phyloP scores from a whole-genome alignment of 2,113 vertebrate genomes.

The Zonotrichia leucophrys region DNA sequence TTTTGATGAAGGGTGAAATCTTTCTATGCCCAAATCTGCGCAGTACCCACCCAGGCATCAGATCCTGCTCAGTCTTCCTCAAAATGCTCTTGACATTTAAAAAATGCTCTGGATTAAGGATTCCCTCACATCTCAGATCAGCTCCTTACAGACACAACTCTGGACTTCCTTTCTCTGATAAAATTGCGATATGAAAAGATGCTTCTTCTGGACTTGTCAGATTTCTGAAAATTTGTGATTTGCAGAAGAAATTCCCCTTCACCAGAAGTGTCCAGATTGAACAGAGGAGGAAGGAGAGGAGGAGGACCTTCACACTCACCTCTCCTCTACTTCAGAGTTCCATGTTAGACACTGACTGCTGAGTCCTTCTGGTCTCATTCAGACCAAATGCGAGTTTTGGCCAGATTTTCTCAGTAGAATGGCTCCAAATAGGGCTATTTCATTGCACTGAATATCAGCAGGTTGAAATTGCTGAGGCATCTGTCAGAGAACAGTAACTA shows the following conservation, averaged over 20 bases:
- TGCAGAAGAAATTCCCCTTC: neutral
- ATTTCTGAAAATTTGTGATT: neutral
- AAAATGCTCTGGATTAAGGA: neutral
- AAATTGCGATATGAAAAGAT: neutral
- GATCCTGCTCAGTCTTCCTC: neutral
- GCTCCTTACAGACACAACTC: neutral
- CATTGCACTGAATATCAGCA: neutral
- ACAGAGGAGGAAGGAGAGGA: neutral
- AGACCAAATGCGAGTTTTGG: neutral
- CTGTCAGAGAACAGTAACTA: neutral
- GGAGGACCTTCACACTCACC: neutral
- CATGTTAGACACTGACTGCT: neutral
- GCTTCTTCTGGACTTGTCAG: neutral
- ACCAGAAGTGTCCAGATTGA: neutral
- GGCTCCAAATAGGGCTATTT: neutral
- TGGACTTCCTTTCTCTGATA: neutral
- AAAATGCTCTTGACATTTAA: neutral
- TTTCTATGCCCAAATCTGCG: neutral
- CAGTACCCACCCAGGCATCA: neutral
- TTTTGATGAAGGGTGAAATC: neutral
- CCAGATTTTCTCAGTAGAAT: neutral
- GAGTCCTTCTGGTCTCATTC: neutral
- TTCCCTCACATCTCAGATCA: neutral
- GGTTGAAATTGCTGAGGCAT: conserved; percentile 20
- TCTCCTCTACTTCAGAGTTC: neutral